These are phyloP conservation scores for Apis mellifera DNA, from an alignment of 1,140 invertebrate genomes.

Conservation along the genomic window DNA sequence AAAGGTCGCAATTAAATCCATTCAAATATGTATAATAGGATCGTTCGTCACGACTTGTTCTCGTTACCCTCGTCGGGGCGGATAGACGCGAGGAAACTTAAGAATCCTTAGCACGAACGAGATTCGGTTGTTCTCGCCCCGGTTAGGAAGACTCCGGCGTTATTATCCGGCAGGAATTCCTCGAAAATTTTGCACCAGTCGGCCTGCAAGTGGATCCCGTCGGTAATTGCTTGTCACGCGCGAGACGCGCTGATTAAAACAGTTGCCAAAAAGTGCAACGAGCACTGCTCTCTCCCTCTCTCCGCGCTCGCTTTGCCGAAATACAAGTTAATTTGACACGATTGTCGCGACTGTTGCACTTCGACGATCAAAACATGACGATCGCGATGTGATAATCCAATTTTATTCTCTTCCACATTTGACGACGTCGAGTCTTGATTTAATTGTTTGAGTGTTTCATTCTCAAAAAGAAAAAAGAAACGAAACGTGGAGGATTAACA, in stretches of 20 bases:
- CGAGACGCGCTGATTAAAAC: slow-evolving; percentile 55
- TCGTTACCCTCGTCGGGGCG: slow-evolving; percentile 14
- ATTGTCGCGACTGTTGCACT: neutral
- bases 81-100: slow-evolving; percentile 22
- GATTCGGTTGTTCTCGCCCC: neutral
- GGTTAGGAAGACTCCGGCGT: neutral
- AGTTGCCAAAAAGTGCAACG: slow-evolving; percentile 44
- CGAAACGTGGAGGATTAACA: no score
- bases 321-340: slow-evolving; percentile 2
- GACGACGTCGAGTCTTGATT: no score
- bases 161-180: slow-evolving; percentile 34
- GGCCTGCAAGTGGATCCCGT: slow-evolving; percentile 33
- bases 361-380: slow-evolving; percentile 14
- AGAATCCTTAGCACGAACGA: slow-evolving; percentile 3
- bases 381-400: no score
- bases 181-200: slow-evolving; percentile 29
- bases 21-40: slow-evolving; percentile 38
- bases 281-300: no score
- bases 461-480: no score
- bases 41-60: slow-evolving; percentile 28
- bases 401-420: no score
- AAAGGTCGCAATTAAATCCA: slow-evolving; percentile 43
- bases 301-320: slow-evolving; percentile 10
- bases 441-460: no score
- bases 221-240: slow-evolving; percentile 46